These are phyloP conservation scores for Sipha maydis DNA, from an alignment of 2,888 invertebrate genomes.

Conservation along the genomic window DNA sequence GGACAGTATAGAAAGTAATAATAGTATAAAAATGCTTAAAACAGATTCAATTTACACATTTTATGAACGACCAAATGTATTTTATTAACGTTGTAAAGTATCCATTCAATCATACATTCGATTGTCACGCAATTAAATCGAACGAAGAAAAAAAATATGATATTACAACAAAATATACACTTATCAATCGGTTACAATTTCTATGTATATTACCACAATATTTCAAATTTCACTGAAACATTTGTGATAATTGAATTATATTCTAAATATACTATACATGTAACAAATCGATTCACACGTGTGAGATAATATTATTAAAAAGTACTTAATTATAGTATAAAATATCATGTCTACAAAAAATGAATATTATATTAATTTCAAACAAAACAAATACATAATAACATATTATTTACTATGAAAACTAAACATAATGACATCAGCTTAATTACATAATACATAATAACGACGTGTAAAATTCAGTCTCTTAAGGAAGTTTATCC, in stretches of 20 bases:
- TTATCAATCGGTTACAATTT: background rate
- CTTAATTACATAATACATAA: conserved; percentile 24
- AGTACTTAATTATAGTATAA: background rate
- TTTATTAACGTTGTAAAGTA: too few species aligned
- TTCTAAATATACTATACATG: background rate
- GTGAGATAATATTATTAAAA: background rate
- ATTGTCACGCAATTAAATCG: background rate
- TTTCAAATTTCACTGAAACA: conserved; percentile 4
- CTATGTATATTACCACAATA: conserved; percentile 6
- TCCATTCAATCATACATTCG: background rate
- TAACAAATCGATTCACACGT: background rate
- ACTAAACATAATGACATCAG: conserved; percentile 5
- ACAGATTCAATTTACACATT: background rate
- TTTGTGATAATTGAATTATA: background rate
- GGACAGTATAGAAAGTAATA: too few species aligned
- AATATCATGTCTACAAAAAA: conserved; percentile 9
- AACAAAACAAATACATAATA: conserved; percentile 32
- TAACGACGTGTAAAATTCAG: conserved; percentile 58
- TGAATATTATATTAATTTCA: conserved; percentile 1
- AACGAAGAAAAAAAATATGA: background rate
- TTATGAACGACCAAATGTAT: too few species aligned
- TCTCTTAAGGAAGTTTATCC: conserved; percentile 47
- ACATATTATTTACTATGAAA: conserved; percentile 20
- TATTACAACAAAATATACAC: conserved; percentile 4
- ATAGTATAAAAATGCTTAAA: background rate